Conservation (phyloP, 2,797 vertebrate genomes). For the Macropodus opercularis region DNA sequence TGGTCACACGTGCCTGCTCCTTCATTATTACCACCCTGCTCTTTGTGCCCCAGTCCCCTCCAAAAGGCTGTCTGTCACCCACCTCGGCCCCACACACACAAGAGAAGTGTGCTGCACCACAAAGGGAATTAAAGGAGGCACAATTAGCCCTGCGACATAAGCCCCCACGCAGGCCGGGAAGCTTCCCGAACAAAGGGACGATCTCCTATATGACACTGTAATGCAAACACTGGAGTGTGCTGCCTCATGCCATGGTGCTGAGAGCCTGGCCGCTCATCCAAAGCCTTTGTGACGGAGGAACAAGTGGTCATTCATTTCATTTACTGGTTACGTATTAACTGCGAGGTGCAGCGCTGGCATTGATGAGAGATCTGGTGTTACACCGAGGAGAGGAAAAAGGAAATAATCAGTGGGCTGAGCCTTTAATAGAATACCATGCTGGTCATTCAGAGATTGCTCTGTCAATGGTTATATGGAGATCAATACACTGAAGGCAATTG, state of each 20-base stretch:
- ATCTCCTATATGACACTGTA: constrained; percentile 77
- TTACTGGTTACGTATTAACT: constrained; percentile 74
- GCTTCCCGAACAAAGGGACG: constrained; percentile 68
- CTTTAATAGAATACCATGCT: constrained; percentile 69
- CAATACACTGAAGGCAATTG: constrained; percentile 66
- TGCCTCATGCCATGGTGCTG: constrained; percentile 35
- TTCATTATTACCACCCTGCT: constrained; percentile 68
- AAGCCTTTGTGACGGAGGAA: constrained; percentile 56
- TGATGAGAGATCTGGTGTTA: constrained; percentile 33
- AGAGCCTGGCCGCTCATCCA: constrained; percentile 26
- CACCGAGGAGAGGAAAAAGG: constrained; percentile 33
- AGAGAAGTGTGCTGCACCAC: constrained; percentile 80
- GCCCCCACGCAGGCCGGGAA: constrained; percentile 59
- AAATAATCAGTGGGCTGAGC: constrained; percentile 66
- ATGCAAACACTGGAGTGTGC: constrained; percentile 74
- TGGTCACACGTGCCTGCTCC: constrained; percentile 76
- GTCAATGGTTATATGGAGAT: constrained; percentile 79
- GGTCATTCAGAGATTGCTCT: constrained; percentile 58
- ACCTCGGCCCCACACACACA: constrained; percentile 38
- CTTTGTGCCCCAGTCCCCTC: constrained; percentile 39
- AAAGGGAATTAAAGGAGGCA: constrained; percentile 59
- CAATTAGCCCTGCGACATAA: constrained; percentile 77
- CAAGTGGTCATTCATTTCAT: constrained; percentile 61
- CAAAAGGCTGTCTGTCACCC: constrained; percentile 44
- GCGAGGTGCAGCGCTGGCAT: constrained; percentile 28